Evolutionary conservation across 2,888 invertebrate genomes (phyloP).

Genomic region (Lycocerus yunnanus): DNA sequence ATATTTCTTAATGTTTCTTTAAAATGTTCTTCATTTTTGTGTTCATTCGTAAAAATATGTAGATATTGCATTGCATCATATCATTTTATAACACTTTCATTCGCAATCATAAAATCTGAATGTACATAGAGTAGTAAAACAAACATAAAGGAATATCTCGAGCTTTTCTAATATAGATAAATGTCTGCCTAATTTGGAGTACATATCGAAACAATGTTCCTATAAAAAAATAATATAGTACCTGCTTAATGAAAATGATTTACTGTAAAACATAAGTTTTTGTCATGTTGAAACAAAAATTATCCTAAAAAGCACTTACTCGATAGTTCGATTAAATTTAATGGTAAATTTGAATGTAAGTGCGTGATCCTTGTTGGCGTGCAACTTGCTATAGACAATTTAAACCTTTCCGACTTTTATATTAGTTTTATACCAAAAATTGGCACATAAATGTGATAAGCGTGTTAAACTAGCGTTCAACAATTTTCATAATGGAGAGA

Average conservation of each 20-base stretch:
- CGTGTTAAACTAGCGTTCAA: slow-evolving; percentile 24
- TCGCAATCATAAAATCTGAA: not conserved
- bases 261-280: not conserved
- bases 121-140: not conserved
- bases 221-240: not conserved
- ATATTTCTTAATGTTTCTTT: not conserved
- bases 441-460: slow-evolving; percentile 20
- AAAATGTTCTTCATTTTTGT: not conserved
- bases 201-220: not conserved
- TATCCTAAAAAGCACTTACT: not conserved
- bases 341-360: not conserved
- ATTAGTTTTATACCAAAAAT: slow-evolving; percentile 30
- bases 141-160: not conserved
- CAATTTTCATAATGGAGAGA: slow-evolving; percentile 4
- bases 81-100: not conserved
- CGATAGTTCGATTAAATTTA: not conserved
- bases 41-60: not conserved
- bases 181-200: not conserved
- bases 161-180: not conserved
- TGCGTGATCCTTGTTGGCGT: not conserved
- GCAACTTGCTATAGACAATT: not conserved
- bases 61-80: too few species aligned
- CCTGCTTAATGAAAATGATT: too few species aligned
- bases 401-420: slow-evolving; percentile 17
- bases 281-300: not conserved